A percentile compares a stretch with the other conserved stretches of the same genome.
These are phyloP conservation scores for Stenchaetothrips biformis DNA, from an alignment of 2,888 invertebrate genomes.

Conservation along the genomic window DNA sequence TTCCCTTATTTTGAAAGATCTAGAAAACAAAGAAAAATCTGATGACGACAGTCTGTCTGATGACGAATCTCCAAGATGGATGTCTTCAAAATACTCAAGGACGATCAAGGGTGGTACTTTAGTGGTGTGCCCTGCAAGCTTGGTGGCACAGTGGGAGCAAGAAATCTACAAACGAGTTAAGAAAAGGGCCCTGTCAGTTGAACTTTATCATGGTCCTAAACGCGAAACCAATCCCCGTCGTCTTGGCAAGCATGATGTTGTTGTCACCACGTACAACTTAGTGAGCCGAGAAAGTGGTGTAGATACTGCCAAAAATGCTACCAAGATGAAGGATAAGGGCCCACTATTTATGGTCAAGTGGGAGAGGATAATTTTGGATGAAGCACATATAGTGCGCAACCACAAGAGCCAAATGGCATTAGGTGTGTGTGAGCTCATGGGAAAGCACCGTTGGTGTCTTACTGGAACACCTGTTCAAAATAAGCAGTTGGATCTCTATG, in stretches of 20 bases:
- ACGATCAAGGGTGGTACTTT: constrained; percentile 62
- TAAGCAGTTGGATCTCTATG: constrained; percentile 76
- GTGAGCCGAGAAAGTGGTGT: constrained; percentile 53
- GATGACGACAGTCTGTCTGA: constrained; percentile 43
- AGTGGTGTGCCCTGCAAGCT: constrained; percentile 88
- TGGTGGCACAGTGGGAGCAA: constrained; percentile 83
- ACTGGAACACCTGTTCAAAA: constrained; percentile 97
- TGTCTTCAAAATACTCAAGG: neutral
- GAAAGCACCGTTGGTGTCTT: constrained; percentile 70
- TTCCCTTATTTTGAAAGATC: constrained; percentile 59
- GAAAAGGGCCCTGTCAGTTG: constrained; percentile 57
- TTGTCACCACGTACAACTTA: constrained; percentile 84
- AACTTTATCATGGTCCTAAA: constrained; percentile 76
- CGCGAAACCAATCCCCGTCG: constrained; percentile 59
- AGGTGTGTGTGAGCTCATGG: constrained; percentile 62
- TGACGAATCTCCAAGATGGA: constrained; percentile 34
- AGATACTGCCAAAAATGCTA: constrained; percentile 43
- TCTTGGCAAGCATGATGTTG: constrained; percentile 69
- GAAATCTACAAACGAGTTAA: constrained; percentile 66
- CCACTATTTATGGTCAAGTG: constrained; percentile 68
- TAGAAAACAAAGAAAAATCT: constrained; percentile 46
- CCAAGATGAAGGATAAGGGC: constrained; percentile 42
- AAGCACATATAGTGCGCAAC: constrained; percentile 89
- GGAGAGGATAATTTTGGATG: constrained; percentile 85
- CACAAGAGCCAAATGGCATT: constrained; percentile 69